phyloP scores from a whole-genome alignment of 2,113 vertebrate genomes.

The Salminus brasiliensis region DNA sequence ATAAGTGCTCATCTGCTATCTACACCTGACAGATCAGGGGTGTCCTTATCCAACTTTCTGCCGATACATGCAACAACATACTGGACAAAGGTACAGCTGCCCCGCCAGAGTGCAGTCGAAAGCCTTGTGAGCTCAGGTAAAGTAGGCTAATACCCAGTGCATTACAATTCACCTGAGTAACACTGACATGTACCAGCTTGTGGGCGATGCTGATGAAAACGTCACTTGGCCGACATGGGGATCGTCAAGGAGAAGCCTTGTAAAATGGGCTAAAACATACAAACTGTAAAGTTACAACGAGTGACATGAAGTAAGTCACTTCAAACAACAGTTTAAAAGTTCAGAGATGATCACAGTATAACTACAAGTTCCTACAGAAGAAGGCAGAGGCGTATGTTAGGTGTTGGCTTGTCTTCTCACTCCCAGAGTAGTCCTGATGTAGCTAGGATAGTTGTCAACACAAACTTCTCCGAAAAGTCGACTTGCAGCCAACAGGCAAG shows the following conservation, averaged over 20 bases:
- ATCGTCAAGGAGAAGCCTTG: no score
- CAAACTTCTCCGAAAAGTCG: not conserved
- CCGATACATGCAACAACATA: not conserved
- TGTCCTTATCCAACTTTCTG: not conserved
- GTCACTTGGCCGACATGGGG: not conserved
- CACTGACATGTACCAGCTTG: not conserved
- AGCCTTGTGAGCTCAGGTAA: not conserved
- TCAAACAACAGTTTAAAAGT: no score
- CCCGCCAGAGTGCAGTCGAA: not conserved
- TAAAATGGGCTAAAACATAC: no score
- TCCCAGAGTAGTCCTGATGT: no score
- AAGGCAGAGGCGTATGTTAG: no score
- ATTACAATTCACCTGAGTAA: conserved; percentile 17
- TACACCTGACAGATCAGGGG: not conserved
- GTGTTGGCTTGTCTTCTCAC: no score
- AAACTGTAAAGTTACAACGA: no score
- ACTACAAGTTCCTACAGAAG: no score
- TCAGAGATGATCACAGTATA: no score
- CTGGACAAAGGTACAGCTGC: not conserved
- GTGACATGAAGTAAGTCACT: no score
- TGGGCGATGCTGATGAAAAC: not conserved
- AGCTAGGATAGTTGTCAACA: not conserved
- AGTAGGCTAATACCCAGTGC: not conserved
- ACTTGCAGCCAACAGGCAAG: no score
- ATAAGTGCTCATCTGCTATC: not conserved